Percentiles rank a stretch among this genome's conserved stretches.
Evolutionary conservation across 2,888 invertebrate species (phyloP).

Genomic region (Gasteruption jaculator): DNA sequence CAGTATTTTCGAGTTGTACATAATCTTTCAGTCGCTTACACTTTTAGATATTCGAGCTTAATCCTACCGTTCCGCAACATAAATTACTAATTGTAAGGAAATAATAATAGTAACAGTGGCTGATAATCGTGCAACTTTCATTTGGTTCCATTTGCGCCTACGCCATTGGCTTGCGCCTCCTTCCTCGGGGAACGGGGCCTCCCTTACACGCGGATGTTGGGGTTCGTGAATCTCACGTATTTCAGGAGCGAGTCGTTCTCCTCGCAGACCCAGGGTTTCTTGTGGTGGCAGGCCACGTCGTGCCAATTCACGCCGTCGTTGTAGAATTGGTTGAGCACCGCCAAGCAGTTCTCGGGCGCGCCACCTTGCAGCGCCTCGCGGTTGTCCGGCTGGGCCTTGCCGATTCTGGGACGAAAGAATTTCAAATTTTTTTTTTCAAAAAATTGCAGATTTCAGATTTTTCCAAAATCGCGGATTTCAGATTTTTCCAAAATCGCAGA

Average conservation of each 20-base stretch:
- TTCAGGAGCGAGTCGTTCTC: conserved; percentile 82
- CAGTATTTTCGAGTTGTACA: no score
- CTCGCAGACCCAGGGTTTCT: conserved; percentile 84
- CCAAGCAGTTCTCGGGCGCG: conserved; percentile 80
- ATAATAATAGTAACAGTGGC: no score
- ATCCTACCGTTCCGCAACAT: no score
- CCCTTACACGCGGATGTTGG: conserved; percentile 68
- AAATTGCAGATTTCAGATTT: no score
- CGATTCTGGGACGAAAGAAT: conserved; percentile 54
- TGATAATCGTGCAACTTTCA: no score
- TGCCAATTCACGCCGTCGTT: conserved; percentile 90
- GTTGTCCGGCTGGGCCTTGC: conserved; percentile 84
- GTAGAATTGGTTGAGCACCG: conserved; percentile 84
- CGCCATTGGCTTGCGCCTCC: background rate
- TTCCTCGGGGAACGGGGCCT: background rate
- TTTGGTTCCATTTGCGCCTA: background rate
- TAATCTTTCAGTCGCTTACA: no score
- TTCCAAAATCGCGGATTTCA: no score
- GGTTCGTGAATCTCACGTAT: conserved; percentile 79
- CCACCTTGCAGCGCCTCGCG: conserved; percentile 78
- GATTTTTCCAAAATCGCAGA: no score
- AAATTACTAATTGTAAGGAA: no score
- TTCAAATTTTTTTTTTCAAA: background rate
- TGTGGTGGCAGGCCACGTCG: conserved; percentile 85
- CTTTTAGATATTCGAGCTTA: no score